phyloP scores from a whole-genome alignment of 2,888 invertebrate species.

The Caenorhabditis uteleia region DNA sequence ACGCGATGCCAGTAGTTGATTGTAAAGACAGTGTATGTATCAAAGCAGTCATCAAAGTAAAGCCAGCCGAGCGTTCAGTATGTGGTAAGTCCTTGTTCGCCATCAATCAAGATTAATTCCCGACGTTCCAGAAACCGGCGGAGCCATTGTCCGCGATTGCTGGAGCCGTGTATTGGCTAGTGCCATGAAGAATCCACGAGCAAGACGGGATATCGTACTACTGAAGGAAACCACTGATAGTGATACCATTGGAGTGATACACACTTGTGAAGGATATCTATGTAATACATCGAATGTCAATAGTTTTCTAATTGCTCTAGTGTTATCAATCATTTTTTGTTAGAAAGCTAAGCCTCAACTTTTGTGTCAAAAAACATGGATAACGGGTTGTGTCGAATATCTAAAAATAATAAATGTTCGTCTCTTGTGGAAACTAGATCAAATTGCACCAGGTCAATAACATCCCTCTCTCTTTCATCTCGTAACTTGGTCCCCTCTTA shows the following conservation, averaged over 20 bases:
- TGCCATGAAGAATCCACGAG: slow-evolving; percentile 33
- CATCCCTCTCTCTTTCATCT: too few relatives aligned
- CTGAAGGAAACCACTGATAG: slow-evolving; percentile 27
- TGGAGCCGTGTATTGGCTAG: slow-evolving; percentile 58
- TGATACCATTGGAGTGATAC: slow-evolving; percentile 56
- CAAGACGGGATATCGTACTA: slow-evolving; percentile 50
- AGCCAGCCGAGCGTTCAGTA: slow-evolving; percentile 56
- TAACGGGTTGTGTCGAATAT: too few relatives aligned
- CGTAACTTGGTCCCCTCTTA: too few relatives aligned
- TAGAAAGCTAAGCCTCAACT: too few relatives aligned
- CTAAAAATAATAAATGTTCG: too few relatives aligned
- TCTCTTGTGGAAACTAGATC: too few relatives aligned
- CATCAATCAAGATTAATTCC: background rate
- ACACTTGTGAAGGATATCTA: slow-evolving; percentile 61
- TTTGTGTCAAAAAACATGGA: too few relatives aligned
- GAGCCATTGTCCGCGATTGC: slow-evolving; percentile 62
- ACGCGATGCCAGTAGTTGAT: slow-evolving; percentile 53
- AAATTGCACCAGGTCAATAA: too few relatives aligned
- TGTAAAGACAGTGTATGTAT: slow-evolving; percentile 59
- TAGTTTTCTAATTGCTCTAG: too few relatives aligned
- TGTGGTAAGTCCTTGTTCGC: slow-evolving; percentile 50
- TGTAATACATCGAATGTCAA: slow-evolving; percentile 56
- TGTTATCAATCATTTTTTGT: too few relatives aligned
- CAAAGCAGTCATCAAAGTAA: slow-evolving; percentile 60
- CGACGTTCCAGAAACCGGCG: slow-evolving; percentile 56